phyloP scores from a whole-genome alignment of 2,888 invertebrate genomes.

The Athetis lepigone region DNA sequence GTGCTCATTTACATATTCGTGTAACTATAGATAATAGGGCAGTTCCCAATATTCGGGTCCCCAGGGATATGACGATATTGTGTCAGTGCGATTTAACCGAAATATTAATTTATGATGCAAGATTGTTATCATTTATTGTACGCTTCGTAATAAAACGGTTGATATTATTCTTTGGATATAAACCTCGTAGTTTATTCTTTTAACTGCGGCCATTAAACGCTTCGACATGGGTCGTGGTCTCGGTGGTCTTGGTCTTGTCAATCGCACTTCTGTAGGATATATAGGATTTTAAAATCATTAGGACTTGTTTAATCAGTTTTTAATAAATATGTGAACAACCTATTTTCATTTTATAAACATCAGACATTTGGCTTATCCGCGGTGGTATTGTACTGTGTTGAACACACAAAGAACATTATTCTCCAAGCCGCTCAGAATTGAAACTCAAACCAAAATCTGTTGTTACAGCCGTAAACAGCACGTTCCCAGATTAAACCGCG shows the following conservation, averaged over 20 bases:
- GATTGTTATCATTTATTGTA: conserved; percentile 48
- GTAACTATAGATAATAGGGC: conserved; percentile 55
- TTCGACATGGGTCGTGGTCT: no score
- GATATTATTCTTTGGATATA: no score
- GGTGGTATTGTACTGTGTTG: neutral
- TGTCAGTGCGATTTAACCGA: conserved; percentile 40
- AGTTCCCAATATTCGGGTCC: conserved; percentile 41
- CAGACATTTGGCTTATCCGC: neutral
- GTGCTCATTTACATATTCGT: conserved; percentile 59
- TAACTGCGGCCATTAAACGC: no score
- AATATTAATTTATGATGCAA: conserved; percentile 52
- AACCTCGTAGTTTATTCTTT: no score
- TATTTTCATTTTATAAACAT: neutral
- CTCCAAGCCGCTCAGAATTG: conserved; percentile 14
- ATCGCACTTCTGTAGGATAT: no score
- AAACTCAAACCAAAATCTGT: conserved; percentile 32
- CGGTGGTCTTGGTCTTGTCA: no score
- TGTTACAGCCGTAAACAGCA: conserved; percentile 41
- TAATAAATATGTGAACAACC: neutral
- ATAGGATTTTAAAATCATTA: neutral
- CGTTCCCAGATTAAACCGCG: conserved; percentile 48
- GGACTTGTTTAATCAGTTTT: neutral
- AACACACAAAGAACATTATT: conserved; percentile 12
- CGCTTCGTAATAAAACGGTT: conserved; percentile 27
- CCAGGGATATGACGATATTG: conserved; percentile 47